phyloP scores from a whole-genome alignment of 2,888 invertebrate genomes.

The Periphyllus acericola region DNA sequence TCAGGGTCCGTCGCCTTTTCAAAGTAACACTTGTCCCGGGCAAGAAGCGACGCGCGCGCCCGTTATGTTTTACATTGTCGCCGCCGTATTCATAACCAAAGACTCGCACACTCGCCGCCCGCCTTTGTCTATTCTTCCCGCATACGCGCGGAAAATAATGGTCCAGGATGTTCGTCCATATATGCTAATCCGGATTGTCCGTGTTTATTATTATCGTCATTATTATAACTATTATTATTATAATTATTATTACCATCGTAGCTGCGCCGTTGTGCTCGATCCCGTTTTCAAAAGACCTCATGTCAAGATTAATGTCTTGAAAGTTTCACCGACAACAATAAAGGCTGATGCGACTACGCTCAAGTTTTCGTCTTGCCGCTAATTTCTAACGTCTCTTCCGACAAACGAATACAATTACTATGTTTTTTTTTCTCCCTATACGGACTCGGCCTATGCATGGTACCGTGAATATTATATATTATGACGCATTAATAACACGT shows the following conservation, averaged over 20 bases:
- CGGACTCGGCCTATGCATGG: no score
- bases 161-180: slow-evolving; percentile 48
- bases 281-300: slow-evolving; percentile 43
- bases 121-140: slow-evolving; percentile 42
- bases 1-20: slow-evolving; percentile 29
- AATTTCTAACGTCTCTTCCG: slow-evolving; percentile 4
- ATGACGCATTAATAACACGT: no score
- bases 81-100: slow-evolving; percentile 11
- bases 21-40: background rate
- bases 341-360: background rate
- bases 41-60: background rate
- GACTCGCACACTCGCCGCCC: background rate
- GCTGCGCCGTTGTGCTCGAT: background rate
- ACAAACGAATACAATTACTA: background rate
- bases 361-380: slow-evolving; percentile 21
- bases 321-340: slow-evolving; percentile 43
- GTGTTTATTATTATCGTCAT: slow-evolving; percentile 14
- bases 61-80: background rate
- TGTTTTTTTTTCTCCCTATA: background rate
- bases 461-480: no score
- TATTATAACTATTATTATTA: slow-evolving; percentile 9
- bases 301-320: slow-evolving; percentile 55
- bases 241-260: background rate
- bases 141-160: background rate
- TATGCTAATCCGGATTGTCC: slow-evolving; percentile 43